A percentile compares a stretch with the other conserved stretches of the same genome.
Evolutionary conservation across 2,113 vertebrate genomes (phyloP).

Genomic region (Polypterus senegalus): DNA sequence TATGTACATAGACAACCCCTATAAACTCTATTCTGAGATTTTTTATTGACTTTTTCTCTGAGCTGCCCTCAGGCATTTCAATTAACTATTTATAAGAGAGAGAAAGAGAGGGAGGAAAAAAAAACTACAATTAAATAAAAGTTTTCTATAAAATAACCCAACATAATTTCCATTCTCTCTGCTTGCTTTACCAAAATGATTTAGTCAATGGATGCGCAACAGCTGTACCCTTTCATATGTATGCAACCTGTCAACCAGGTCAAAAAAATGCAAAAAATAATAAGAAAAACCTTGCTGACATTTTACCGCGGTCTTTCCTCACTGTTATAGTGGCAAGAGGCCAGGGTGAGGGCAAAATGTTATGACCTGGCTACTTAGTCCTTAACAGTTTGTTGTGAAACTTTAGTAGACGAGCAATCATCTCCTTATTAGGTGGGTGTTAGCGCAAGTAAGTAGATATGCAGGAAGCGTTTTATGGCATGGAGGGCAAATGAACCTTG

Average conservation of each 20-base stretch:
- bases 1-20: constrained; percentile 92
- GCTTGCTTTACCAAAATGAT: constrained; percentile 49
- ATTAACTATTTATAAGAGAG: constrained; percentile 92
- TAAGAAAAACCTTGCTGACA: constrained; percentile 2
- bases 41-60: constrained; percentile 90
- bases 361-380: constrained; percentile 58
- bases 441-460: too few relatives aligned
- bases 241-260: constrained; percentile 1
- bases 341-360: constrained; percentile 27
- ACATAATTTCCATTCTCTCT: constrained; percentile 55
- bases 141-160: constrained; percentile 73
- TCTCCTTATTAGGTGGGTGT: constrained; percentile 32
- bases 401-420: constrained; percentile 62
- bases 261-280: constrained; percentile 17
- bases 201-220: constrained; percentile 51
- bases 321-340: constrained; percentile 26
- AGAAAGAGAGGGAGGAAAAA: background rate
- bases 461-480: too few relatives aligned
- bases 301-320: constrained; percentile 23
- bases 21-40: constrained; percentile 96
- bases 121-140: constrained; percentile 86
- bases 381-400: constrained; percentile 65
- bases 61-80: constrained; percentile 89
- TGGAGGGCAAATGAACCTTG: too few relatives aligned
- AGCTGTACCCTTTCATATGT: constrained; percentile 36